phyloP scores from a whole-genome alignment of 2,888 invertebrate genomes.

The Peribatodes rhomboidaria region DNA sequence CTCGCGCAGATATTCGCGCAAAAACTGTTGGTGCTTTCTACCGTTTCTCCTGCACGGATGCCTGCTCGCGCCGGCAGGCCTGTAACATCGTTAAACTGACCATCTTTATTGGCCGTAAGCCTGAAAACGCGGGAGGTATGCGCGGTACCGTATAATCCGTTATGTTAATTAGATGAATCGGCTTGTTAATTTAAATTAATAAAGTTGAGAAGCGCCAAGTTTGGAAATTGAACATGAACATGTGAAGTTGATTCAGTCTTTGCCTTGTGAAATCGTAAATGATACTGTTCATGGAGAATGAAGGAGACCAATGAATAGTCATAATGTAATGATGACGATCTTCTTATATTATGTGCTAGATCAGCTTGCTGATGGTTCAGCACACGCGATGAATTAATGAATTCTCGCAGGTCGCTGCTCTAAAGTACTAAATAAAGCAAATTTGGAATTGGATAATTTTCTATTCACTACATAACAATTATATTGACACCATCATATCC shows the following conservation, averaged over 20 bases:
- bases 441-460: no score
- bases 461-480: no score
- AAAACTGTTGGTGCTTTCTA: conserved; percentile 76
- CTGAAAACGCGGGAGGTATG: background rate
- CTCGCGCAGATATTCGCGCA: conserved; percentile 64
- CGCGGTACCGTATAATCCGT: conserved; percentile 8
- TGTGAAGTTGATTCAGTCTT: background rate
- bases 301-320: no score
- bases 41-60: conserved; percentile 78
- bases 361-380: no score
- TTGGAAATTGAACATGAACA: background rate
- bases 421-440: no score
- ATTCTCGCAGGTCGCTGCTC: no score
- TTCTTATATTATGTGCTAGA: no score
- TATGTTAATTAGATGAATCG: background rate
- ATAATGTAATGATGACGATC: no score
- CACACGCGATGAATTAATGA: no score
- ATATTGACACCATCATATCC: no score
- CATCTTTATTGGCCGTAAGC: conserved; percentile 10
- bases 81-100: background rate
- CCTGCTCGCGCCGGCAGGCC: conserved; percentile 51
- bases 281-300: background rate
- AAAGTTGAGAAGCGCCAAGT: background rate
- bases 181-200: conserved; percentile 2
- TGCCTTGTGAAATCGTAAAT: background rate